These are phyloP conservation scores for Aethes cnicana DNA, from an alignment of 2,888 invertebrate genomes.

Conservation along the genomic window DNA sequence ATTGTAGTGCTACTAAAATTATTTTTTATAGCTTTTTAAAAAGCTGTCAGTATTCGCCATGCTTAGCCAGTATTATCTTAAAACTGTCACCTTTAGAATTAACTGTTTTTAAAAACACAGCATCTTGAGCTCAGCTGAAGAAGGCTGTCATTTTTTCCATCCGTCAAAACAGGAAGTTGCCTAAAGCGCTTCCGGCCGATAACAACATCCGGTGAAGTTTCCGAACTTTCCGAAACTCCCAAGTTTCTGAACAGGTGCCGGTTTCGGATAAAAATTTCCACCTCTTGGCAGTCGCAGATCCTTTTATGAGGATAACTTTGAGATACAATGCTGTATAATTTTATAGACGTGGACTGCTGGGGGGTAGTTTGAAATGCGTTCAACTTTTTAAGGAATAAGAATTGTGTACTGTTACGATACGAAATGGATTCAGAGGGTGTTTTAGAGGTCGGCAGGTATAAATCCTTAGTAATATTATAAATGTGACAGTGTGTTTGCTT, in stretches of 20 bases:
- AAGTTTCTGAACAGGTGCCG: conserved; percentile 75
- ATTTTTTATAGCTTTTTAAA: too few relatives aligned
- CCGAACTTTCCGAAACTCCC: conserved; percentile 44
- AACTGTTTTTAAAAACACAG: conserved; percentile 4
- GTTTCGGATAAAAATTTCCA: conserved; percentile 74
- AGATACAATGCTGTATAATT: conserved; percentile 42
- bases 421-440: too few relatives aligned
- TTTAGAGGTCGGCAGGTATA: too few relatives aligned
- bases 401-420: too few relatives aligned
- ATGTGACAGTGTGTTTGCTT: too few relatives aligned
- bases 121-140: conserved; percentile 35
- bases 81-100: too few relatives aligned
- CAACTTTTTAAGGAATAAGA: too few relatives aligned
- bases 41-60: too few relatives aligned
- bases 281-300: conserved; percentile 55
- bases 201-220: conserved; percentile 77
- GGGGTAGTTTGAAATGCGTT: conserved; percentile 7
- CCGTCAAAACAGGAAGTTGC: conserved; percentile 79
- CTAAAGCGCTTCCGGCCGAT: conserved; percentile 82
- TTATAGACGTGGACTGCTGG: conserved; percentile 15
- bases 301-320: conserved; percentile 57
- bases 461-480: too few relatives aligned
- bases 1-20: too few relatives aligned
- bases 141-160: conserved; percentile 59
- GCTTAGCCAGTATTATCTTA: too few relatives aligned